A percentile compares a stretch with the other conserved stretches of the same genome.
Conservation (phyloP, 2,113 vertebrate genomes). For the Campylomormyrus numenius region DNA sequence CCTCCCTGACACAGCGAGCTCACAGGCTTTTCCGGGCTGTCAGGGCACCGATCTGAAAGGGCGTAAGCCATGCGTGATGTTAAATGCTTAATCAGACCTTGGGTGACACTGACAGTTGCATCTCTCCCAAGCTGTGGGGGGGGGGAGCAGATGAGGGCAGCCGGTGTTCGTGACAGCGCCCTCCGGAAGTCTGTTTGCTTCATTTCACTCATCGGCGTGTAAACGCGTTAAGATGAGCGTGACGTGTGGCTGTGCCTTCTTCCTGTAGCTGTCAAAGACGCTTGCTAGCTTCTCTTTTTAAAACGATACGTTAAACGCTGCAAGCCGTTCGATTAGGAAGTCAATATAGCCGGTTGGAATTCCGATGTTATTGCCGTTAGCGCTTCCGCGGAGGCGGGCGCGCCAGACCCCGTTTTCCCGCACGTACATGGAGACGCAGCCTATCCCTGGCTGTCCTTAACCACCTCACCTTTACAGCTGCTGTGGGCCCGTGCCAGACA, state of each 20-base stretch:
- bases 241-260: not conserved
- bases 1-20: not conserved
- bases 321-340: not conserved
- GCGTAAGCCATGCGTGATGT: not conserved
- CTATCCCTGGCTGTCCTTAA: slow-evolving; percentile 13
- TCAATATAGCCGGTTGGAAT: not conserved
- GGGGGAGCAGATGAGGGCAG: not conserved
- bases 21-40: not conserved
- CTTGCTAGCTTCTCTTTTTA: not conserved
- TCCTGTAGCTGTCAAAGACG: not conserved
- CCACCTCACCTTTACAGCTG: slow-evolving; percentile 16
- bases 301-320: not conserved
- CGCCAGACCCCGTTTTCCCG: not conserved
- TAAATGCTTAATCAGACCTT: slow-evolving; percentile 1
- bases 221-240: not conserved
- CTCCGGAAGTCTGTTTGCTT: not conserved
- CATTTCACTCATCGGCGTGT: not conserved
- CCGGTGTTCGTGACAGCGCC: not conserved
- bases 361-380: not conserved
- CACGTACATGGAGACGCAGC: not conserved
- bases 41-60: not conserved
- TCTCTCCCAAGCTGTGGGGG: not conserved
- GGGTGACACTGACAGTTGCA: not conserved
- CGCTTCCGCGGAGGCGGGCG: not conserved
- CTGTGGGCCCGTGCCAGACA: slow-evolving; percentile 14